Evolutionary conservation across 1,140 invertebrate genomes (phyloP).

Genomic region (Zophobas morio): DNA sequence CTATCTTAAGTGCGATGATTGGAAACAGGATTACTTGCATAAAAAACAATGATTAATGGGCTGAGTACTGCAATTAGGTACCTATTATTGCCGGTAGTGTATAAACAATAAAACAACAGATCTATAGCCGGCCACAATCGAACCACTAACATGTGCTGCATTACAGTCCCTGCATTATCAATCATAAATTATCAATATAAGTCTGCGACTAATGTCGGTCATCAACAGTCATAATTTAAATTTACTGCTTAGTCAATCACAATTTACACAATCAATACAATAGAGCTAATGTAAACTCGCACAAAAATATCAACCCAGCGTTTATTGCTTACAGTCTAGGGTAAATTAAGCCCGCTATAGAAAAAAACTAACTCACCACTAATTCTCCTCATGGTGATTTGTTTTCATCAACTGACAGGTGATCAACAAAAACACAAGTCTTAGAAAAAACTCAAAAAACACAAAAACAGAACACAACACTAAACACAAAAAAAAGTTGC

Average conservation of each 20-base stretch:
- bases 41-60: conserved; percentile 37
- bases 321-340: too few relatives aligned
- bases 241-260: conserved; percentile 29
- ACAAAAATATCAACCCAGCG: too few relatives aligned
- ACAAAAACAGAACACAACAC: conserved; percentile 30
- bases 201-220: conserved; percentile 9
- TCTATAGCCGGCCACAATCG: too few relatives aligned
- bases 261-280: conserved; percentile 18
- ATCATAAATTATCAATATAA: conserved; percentile 14
- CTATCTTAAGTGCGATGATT: conserved; percentile 25
- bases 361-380: conserved; percentile 47
- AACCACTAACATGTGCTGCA: too few relatives aligned
- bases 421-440: conserved; percentile 29
- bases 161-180: not conserved
- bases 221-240: conserved; percentile 11
- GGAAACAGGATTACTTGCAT: conserved; percentile 33
- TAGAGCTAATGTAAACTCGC: too few relatives aligned
- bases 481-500: conserved; percentile 31
- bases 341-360: not conserved
- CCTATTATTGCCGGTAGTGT: conserved; percentile 17
- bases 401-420: conserved; percentile 40
- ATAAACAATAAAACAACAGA: too few relatives aligned
- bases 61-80: conserved; percentile 23
- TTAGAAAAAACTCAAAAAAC: conserved; percentile 23
- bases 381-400: conserved; percentile 52